Conservation (phyloP, 2,797 vertebrate genomes). For the Mareca penelope region DNA sequence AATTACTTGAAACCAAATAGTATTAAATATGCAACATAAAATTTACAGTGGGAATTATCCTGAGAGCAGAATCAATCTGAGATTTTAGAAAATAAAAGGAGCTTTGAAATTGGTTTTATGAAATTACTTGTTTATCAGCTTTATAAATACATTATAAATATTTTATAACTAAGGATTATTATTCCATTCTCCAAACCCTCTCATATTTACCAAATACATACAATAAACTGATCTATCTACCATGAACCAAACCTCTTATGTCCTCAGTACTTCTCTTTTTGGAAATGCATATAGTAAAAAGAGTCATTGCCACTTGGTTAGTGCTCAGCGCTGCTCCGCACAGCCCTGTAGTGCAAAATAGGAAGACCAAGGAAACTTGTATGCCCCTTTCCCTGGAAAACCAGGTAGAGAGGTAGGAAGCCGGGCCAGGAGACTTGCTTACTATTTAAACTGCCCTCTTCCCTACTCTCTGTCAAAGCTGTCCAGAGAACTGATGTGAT, state of each 20-base stretch:
- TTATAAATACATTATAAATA: conserved; percentile 26
- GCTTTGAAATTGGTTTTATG: conserved; percentile 2
- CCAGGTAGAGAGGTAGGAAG: background rate
- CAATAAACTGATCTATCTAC: background rate
- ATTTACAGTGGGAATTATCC: background rate
- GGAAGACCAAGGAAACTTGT: background rate
- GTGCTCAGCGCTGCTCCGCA: background rate
- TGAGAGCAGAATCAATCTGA: conserved; percentile 11
- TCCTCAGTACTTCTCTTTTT: background rate
- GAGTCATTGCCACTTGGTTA: background rate
- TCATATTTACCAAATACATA: background rate
- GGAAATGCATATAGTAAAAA: background rate
- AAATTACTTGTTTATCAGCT: conserved; percentile 41
- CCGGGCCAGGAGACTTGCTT: background rate
- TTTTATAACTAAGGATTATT: background rate
- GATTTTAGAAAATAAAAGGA: conserved; percentile 26
- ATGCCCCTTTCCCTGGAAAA: background rate
- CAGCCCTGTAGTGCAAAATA: background rate
- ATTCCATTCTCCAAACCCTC: background rate
- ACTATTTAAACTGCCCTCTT: background rate
- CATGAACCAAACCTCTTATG: background rate
- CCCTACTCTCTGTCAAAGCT: accelerated
- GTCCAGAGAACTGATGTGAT: background rate
- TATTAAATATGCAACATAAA: conserved; percentile 36
- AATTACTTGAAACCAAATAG: conserved; percentile 43